These are phyloP conservation scores for Brenthis hecate DNA, from an alignment of 2,888 invertebrate species.

Conservation along the genomic window DNA sequence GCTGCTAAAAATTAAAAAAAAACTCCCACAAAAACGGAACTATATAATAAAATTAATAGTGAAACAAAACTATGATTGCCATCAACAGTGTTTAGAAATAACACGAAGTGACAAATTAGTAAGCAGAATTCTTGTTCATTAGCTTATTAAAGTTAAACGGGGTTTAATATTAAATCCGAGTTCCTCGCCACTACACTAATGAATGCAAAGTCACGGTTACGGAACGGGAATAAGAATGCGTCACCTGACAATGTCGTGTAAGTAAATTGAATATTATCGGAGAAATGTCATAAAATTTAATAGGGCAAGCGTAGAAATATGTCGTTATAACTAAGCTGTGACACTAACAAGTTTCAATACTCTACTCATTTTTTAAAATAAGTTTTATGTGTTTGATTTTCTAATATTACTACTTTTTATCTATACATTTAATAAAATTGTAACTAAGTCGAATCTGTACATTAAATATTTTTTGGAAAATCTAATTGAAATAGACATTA, in stretches of 20 bases:
- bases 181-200: conserved; percentile 35
- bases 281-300: conserved; percentile 1
- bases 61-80: not conserved
- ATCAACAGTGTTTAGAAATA: conserved; percentile 9
- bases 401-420: no score
- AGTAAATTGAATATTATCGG: conserved; percentile 18
- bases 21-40: no score
- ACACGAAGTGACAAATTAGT: conserved; percentile 28
- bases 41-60: no score
- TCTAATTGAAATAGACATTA: no score
- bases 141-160: conserved; percentile 40
- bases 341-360: no score
- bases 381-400: no score
- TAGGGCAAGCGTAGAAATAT: not conserved
- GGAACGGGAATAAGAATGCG: conserved; percentile 17
- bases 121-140: conserved; percentile 32
- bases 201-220: conserved; percentile 40
- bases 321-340: not conserved
- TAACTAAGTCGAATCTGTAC: no score
- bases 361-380: no score
- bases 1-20: no score
- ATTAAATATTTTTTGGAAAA: no score
- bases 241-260: conserved; percentile 18
- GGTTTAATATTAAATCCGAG: conserved; percentile 41
- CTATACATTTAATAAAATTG: no score